Evolutionary conservation across 1,140 invertebrate genomes (phyloP), one percentile per base, ranked within the genome.

Genomic region (Frieseomelitta varia): DNA sequence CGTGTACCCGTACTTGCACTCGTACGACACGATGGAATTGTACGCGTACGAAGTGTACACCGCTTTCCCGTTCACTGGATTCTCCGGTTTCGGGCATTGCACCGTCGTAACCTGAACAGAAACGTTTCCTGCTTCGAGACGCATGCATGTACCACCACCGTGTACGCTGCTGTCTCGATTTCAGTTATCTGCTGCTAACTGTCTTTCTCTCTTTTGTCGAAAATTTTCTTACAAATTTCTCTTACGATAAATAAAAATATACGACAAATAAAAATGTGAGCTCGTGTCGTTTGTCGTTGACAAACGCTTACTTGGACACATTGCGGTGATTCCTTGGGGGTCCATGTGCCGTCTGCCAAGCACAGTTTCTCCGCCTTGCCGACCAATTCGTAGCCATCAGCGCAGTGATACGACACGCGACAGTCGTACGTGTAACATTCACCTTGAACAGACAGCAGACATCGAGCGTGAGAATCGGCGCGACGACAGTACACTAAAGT

Each of bases 341-440:
- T 96, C 99, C 98, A 99, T 90, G 96, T 96, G 4, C 98, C 98
- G 92, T 98, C 97, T 8, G 97, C 97, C 92, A 98, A 97, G 92
- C 98, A 99, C 91, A 97, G 96, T 67, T 98, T 96, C 90, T 98
- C 97, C 0, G 96, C 95, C 84, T 97, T 96, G 39, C 98, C 98
- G 14, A 98, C 96, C 72, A 99, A 94, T 93, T 99, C 98, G 94
- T 98, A 99, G 0, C 98, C 98, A 74, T 98, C 97, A 24, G 98
- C 97, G 92, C 99, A 99, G 80, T 98, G 97, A 91, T 99, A 99
- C 21, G 97, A 97, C 3, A 99, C 98, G 12, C 97, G 96, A 92
- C 98, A 99, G 12, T 98, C 97, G 93, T 97, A 99, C 1, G 97
- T 98, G 93, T 99, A 98, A 90, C 98, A 98, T 90, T 98, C 97